Evolutionary conservation across 2,797 vertebrate genomes (phyloP).

Genomic region (Odontamblyopus lacepedii): DNA sequence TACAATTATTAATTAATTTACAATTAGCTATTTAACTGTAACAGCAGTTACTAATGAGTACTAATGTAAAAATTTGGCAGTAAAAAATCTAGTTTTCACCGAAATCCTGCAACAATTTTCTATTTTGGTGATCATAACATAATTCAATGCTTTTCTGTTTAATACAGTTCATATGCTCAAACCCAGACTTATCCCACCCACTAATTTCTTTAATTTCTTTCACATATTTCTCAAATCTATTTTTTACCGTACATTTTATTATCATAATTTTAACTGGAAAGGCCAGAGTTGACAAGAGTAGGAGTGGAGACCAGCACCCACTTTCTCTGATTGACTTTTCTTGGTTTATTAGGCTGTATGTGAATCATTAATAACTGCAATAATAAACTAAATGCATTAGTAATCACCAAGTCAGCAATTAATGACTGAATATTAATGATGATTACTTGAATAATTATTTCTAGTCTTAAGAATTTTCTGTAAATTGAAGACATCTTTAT

Average conservation of each 20-base stretch:
- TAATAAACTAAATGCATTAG: neutral
- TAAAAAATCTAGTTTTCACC: neutral
- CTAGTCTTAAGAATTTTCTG: too few species aligned
- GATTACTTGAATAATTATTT: too few species aligned
- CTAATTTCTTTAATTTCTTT: neutral
- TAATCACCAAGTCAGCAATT: neutral
- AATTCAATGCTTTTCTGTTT: neutral
- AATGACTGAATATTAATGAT: neutral
- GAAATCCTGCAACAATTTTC: neutral
- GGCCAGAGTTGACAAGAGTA: too few species aligned
- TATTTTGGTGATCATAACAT: neutral
- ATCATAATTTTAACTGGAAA: neutral
- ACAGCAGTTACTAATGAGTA: too few species aligned
- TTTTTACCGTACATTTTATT: neutral
- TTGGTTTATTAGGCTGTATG: neutral
- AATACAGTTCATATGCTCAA: too few species aligned
- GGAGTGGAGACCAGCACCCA: neutral
- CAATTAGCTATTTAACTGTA: too few species aligned
- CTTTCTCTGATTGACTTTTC: neutral
- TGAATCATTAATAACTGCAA: too few species aligned
- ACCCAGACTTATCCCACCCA: too few species aligned
- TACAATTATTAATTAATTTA: too few species aligned
- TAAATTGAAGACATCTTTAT: too few species aligned
- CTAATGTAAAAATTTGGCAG: neutral
- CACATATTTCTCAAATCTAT: neutral